phyloP scores from a whole-genome alignment of 1,140 invertebrate species.

The Drosophila sp. region DNA sequence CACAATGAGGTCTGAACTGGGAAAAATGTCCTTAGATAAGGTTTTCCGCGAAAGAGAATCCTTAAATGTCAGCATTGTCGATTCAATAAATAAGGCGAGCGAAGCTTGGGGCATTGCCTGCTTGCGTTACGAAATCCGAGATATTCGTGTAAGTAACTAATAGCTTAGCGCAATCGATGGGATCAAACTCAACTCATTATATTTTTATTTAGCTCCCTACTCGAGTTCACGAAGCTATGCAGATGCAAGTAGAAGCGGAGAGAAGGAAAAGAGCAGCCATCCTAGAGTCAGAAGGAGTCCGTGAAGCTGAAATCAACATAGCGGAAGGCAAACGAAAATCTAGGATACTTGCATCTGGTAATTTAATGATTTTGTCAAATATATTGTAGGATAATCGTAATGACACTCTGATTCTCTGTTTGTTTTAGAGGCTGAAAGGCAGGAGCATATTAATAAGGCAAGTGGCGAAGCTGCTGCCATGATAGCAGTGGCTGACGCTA shows the following conservation, averaged over 20 bases:
- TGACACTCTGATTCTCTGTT: neutral
- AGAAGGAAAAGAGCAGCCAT: slow-evolving; percentile 97
- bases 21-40: slow-evolving; percentile 98
- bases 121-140: slow-evolving; percentile 96
- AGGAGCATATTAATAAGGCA: slow-evolving; percentile 94
- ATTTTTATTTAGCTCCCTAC: slow-evolving; percentile 86
- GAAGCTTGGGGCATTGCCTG: slow-evolving; percentile 99
- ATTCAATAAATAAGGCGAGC: slow-evolving; percentile 98
- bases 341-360: slow-evolving; percentile 96
- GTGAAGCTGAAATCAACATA: slow-evolving; percentile 98
- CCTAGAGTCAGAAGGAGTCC: slow-evolving; percentile 97
- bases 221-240: slow-evolving; percentile 99
- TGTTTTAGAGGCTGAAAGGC: slow-evolving; percentile 90
- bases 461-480: slow-evolving; percentile 94
- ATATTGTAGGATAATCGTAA: neutral
- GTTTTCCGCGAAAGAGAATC: slow-evolving; percentile 98
- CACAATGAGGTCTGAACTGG: slow-evolving; percentile 99
- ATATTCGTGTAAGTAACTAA: slow-evolving; percentile 87
- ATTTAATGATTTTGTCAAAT: neutral
- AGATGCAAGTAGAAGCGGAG: slow-evolving; percentile 99
- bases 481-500: slow-evolving; percentile 92
- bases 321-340: slow-evolving; percentile 97
- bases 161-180: neutral
- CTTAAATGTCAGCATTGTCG: slow-evolving; percentile 97
- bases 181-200: neutral